These are phyloP conservation scores for Acleris laterana DNA, from an alignment of 2,888 invertebrate species.

Conservation along the genomic window DNA sequence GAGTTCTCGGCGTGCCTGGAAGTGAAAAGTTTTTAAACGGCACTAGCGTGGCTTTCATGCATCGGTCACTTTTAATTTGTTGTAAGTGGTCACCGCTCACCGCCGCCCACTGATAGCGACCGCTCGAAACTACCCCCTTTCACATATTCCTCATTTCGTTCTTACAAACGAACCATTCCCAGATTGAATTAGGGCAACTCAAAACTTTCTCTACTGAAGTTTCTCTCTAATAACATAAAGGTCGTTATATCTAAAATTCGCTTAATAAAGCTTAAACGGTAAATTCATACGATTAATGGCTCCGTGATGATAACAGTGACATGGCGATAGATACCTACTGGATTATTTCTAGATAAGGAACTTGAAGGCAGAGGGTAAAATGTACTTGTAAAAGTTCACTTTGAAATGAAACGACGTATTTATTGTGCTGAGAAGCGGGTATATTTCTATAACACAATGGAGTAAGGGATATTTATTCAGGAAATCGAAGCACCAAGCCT, in stretches of 20 bases:
- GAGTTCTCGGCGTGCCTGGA: no score
- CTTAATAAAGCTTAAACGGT: conserved; percentile 6
- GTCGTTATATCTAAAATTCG: background rate
- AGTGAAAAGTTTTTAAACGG: conserved; percentile 12
- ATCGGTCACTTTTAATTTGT: conserved; percentile 45
- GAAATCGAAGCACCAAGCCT: no score
- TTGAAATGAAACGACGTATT: background rate
- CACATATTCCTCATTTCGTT: no score
- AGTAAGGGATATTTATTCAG: no score
- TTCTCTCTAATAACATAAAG: background rate
- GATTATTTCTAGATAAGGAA: conserved; percentile 20
- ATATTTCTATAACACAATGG: no score
- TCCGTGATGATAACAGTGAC: conserved; percentile 21
- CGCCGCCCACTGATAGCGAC: conserved; percentile 27
- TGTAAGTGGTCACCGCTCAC: conserved; percentile 41
- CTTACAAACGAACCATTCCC: no score
- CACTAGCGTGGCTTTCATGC: conserved; percentile 18
- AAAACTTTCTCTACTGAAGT: no score
- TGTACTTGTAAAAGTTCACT: background rate
- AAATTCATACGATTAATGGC: conserved; percentile 4
- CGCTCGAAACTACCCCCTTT: background rate
- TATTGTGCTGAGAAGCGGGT: background rate
- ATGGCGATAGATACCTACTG: background rate
- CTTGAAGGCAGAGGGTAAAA: conserved; percentile 12
- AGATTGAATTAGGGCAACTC: no score